Base-by-base conservation (phyloP, 1,140 invertebrate species). In the Mercenaria mercenaria region DNA sequence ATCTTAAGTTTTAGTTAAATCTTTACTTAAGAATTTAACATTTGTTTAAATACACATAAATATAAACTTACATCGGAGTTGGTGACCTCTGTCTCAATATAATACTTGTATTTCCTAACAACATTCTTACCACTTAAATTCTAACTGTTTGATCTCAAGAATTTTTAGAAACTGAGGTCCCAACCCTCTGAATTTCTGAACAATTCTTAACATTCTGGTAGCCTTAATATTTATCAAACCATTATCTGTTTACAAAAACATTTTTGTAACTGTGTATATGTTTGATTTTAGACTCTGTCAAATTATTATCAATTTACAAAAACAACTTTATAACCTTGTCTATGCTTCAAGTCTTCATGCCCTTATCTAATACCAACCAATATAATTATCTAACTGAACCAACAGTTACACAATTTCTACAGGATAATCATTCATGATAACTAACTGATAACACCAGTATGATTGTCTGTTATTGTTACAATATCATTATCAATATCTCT, bases 401-500 rank as follows among this genome's bases (percentile, higher is more conserved):
- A 72, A 72, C 67, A 72, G 10, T 72, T 41, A 72, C 6, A 37
- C 26, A 29, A 72, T 41, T 20, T 72, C 37, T 32, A 20, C 15
- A 72, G 37, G 37, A 39, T 39, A 72, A 72, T n/a, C 23, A 72
- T 23, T 39, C 29, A 72, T 13, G 52, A 64, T 64, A 64, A 64
- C 20, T 8, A 1, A 11, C 8, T 64, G 59, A 64, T 64, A 64
- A 64, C 26, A 64, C 6, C 20, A 26, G 10, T n/a, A 37, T 72
- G 67, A n/a, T 26, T 72, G 67, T 37, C 18, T 72, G 67, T 72
- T 72, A 72, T 67, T 20, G 32, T 72, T 23, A 39, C 34, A 72
- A 72, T 72, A 72, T 72, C 67, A 39, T 8, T 18, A 72, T 72
- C 67, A 10, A 20, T 72, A 72, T 72, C 67, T 72, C 1, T 64